Base-by-base conservation (phyloP, 2,888 invertebrate species). In the Quadriops clusia region DNA sequence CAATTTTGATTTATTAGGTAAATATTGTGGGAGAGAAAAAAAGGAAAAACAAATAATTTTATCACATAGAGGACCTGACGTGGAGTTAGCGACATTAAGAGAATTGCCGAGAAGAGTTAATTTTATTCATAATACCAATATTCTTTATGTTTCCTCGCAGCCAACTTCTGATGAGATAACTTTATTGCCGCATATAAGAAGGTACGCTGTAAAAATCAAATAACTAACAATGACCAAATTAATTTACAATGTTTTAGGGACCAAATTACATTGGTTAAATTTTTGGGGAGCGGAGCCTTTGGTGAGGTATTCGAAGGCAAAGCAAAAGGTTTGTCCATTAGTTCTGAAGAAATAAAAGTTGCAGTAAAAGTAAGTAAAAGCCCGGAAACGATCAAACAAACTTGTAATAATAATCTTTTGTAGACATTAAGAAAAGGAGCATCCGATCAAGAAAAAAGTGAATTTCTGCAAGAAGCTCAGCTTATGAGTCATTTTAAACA, bases 401-500 rank as follows among this genome's bases (percentile, higher is more conserved):
- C n/a, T n/a, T n/a, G n/a, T n/a, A n/a, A n/a, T n/a, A n/a, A n/a
- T n/a, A n/a, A n/a, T n/a, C 17, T 18, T 30, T 48, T 56, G 2
- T 54, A 89, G 82, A 93, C 90, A 1, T 65, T 97, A 29, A 72
- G 90, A 23, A 90, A 94, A 61, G 90, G 89, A 10, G 90, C 93
- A 3, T 81, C 81, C 0, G 82, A 85, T 30, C 81, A 82, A 49
- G 90, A 93, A 54, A 89, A 89, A 55, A 74, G 77, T 1, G 94
- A 95, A 58, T 94, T 98, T 51, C 63, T 97, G 7, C 91, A 95
- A 61, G 97, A 98, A 63, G 97, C 97, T 0, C 82, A 90, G 44
- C 61, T 97, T 23, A 95, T 98, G 94, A 87, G 89, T 31, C 93
- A 95, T 56, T 95, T 98, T 58, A 86, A 87, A 45, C 95, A 98